Base-by-base conservation (phyloP, 37 sponge, comb jelly and placozoan species). In the Cliona cf. orientalis region DNA sequence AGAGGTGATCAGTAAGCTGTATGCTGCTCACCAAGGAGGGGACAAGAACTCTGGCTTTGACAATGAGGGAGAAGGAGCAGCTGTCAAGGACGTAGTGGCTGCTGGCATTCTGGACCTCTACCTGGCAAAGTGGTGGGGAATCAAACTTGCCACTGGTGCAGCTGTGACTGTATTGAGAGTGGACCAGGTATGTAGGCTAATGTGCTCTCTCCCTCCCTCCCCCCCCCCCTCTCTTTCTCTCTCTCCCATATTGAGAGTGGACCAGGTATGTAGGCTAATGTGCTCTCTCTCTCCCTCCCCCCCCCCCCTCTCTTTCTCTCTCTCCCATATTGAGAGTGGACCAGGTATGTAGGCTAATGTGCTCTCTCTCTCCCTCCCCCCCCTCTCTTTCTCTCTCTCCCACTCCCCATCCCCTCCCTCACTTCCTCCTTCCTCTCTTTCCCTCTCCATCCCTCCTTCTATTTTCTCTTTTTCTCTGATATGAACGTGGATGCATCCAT, bases 251-350 rank as follows among this genome's bases (percentile, higher is more conserved):
- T 89, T 98, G 31, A 76, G 92, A 40, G 95, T 98, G 25, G 99
- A 98, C 62, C 95, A 97, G 98, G 95, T 97, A 2, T 5, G 73
- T 72, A 14, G 14, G 14, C 9, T 14, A 49, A 49, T 19, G 14
- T 49, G 14, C 14, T 19, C 53, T 19, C 53, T 49, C 53, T 36
- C 2, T 66, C 12, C 64, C 64, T 7, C 64, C n/a, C 64, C 12
- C 64, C n/a, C n/a, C 64, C 12, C n/a, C 17, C 64, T 28, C 40
- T n/a, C n/a, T n/a, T n/a, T n/a, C n/a, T n/a, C n/a, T n/a, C n/a
- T n/a, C n/a, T n/a, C n/a, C 99, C 45, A 89, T 96, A 6, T 89
- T 98, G 31, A 76, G 92, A 40, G 95, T 98, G 25, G 99, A 98
- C 62, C 95, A 97, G 98, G 95, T 97, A 2, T 5, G 73, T 72